Conservation (phyloP, 2,888 invertebrate genomes). For the Cactoblastis cactorum region DNA sequence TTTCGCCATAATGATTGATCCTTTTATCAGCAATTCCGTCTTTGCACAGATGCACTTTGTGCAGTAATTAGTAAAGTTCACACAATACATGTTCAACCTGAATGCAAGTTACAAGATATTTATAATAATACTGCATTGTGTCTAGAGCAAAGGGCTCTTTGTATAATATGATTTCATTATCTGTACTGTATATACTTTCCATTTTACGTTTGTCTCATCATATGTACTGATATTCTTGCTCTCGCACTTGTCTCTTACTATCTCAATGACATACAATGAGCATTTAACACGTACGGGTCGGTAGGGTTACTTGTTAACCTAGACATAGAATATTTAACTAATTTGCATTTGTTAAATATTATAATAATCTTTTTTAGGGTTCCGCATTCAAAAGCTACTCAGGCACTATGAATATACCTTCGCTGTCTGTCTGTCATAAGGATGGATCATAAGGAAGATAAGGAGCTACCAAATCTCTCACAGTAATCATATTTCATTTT, state of each 20-base stretch:
- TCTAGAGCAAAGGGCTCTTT: neutral
- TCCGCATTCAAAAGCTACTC: no score
- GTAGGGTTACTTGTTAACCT: no score
- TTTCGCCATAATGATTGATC: slow-evolving; percentile 47
- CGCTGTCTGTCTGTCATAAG: no score
- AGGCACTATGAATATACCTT: no score
- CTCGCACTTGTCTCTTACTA: neutral
- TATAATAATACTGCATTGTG: slow-evolving; percentile 10
- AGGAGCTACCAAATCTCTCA: no score
- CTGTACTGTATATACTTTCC: neutral
- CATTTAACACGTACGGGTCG: neutral
- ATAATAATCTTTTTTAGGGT: no score
- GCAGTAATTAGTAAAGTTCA: slow-evolving; percentile 14
- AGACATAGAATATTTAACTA: no score
- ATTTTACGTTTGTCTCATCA: neutral
- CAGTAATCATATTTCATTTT: no score
- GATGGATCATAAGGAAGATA: no score
- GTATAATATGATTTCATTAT: neutral
- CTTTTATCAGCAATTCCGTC: slow-evolving; percentile 35
- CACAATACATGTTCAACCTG: slow-evolving; percentile 9
- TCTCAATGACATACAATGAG: neutral
- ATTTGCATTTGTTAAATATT: no score
- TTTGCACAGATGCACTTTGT: slow-evolving; percentile 24
- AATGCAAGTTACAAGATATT: slow-evolving; percentile 7
- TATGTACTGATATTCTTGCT: neutral